Evolutionary conservation across 2,113 vertebrate genomes (phyloP).

Genomic region (Bettongia penicillata): DNA sequence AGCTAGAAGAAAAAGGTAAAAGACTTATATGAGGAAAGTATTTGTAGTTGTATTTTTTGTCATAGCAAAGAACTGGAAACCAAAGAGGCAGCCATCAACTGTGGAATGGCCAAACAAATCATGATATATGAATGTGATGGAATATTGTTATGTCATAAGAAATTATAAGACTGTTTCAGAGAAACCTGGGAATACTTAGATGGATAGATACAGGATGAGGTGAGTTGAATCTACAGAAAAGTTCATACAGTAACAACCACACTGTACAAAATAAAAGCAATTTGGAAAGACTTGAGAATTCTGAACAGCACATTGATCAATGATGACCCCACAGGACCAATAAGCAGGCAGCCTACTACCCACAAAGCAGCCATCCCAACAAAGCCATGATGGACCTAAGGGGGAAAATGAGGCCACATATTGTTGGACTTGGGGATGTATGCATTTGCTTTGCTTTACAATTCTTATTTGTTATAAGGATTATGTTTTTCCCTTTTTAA

Average conservation of each 20-base stretch:
- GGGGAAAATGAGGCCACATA: neutral
- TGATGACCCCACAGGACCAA: neutral
- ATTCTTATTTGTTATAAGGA: neutral
- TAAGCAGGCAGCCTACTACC: neutral
- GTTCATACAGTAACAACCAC: neutral
- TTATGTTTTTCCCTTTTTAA: neutral
- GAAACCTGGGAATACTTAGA: neutral
- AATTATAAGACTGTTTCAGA: neutral
- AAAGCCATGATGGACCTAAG: neutral
- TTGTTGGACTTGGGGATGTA: neutral
- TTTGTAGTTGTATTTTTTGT: neutral
- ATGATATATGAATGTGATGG: neutral
- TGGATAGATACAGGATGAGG: neutral
- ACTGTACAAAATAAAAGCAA: neutral
- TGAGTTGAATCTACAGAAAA: neutral
- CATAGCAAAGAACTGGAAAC: neutral
- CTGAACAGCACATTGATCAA: neutral
- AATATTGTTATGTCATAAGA: neutral
- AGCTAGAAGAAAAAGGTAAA: neutral
- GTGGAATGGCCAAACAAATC: neutral
- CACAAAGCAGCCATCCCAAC: neutral
- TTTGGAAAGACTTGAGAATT: neutral
- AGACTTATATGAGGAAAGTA: neutral
- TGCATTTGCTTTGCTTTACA: neutral
- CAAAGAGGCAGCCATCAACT: neutral